phyloP scores from a whole-genome alignment of 2,888 invertebrate genomes.

The Cinara cedri region DNA sequence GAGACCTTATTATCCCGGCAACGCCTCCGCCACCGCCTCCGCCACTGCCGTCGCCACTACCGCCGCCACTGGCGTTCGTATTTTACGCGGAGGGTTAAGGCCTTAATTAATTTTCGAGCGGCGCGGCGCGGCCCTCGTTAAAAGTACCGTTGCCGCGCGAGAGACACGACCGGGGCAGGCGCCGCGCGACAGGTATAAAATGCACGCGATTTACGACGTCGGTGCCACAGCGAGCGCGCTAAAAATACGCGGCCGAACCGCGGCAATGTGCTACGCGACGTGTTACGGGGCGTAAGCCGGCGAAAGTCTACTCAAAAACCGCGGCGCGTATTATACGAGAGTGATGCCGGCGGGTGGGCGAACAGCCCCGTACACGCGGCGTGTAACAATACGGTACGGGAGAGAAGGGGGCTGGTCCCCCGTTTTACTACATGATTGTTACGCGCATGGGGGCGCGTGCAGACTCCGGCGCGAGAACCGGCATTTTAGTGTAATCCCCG shows the following conservation, averaged over 20 bases:
- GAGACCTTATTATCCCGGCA: background rate
- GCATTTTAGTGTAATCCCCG: no score
- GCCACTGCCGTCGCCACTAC: no score
- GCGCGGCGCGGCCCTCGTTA: slow-evolving; percentile 4
- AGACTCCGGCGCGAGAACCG: no score
- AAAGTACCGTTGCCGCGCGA: background rate
- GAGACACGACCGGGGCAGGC: no score
- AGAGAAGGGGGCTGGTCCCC: no score
- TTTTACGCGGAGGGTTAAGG: background rate
- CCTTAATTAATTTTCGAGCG: slow-evolving; percentile 30
- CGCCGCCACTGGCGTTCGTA: background rate
- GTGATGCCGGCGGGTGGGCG: no score
- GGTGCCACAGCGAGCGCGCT: background rate
- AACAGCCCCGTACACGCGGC: no score
- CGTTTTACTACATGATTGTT: no score
- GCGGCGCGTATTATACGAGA: no score
- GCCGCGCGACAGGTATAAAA: background rate
- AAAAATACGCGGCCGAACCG: background rate
- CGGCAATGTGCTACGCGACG: background rate
- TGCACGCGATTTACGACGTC: background rate
- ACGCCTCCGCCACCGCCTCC: background rate
- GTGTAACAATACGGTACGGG: no score
- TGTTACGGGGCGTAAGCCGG: background rate
- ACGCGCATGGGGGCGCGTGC: no score
- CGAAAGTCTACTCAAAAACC: background rate